These are phyloP conservation scores for Potamilus streckersoni DNA, from an alignment of 1,140 invertebrate species.

Conservation along the genomic window DNA sequence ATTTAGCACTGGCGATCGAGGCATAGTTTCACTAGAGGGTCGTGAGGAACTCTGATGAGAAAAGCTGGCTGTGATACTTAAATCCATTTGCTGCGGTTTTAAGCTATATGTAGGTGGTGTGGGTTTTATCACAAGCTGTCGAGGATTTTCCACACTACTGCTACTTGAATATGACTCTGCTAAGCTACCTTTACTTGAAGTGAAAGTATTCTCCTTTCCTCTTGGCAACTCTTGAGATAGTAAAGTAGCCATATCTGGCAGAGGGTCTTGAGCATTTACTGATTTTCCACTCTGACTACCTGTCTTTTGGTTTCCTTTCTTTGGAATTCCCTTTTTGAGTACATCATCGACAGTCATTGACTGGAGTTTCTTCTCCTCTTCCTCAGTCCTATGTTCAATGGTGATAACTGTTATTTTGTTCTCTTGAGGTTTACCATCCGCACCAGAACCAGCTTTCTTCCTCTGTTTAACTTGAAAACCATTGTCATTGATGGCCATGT, in stretches of 20 bases:
- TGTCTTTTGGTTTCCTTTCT: neutral
- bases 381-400: constrained; percentile 33
- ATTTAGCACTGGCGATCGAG: neutral
- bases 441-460: constrained; percentile 25
- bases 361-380: constrained; percentile 42
- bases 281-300: constrained; percentile 16
- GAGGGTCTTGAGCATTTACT: constrained; percentile 17
- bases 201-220: constrained; percentile 9
- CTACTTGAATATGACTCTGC: constrained; percentile 15
- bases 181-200: constrained; percentile 21
- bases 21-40: constrained; percentile 23
- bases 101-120: constrained; percentile 27
- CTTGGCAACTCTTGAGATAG: neutral
- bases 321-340: constrained; percentile 27
- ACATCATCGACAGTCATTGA: constrained; percentile 47
- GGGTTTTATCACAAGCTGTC: constrained; percentile 23
- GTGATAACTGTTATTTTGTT: constrained; percentile 41
- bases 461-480: constrained; percentile 48
- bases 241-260: neutral
- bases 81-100: constrained; percentile 25
- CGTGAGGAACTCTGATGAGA: constrained; percentile 16
- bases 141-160: constrained; percentile 20
- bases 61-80: constrained; percentile 26
- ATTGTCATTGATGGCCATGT: neutral
- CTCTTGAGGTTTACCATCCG: constrained; percentile 20